Conservation (phyloP, 2,113 vertebrate species). For the Cavia porcellus region DNA sequence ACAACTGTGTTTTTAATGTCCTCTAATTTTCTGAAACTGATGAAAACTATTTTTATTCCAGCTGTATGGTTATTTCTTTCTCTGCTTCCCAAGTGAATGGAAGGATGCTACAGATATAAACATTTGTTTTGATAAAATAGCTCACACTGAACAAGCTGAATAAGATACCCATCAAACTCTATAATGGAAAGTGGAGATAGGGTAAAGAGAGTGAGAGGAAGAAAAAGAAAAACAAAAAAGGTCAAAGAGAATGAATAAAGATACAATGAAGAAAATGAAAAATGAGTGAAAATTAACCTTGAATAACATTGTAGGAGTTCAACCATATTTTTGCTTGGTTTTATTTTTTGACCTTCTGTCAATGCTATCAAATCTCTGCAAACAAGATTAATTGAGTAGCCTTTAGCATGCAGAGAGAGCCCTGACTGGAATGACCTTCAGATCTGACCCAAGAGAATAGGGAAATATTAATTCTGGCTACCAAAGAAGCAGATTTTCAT, state of each 20-base stretch:
- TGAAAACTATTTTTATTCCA: not conserved
- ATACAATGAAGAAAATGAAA: not conserved
- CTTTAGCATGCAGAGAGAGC: slow-evolving; percentile 69
- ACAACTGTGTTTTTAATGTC: not conserved
- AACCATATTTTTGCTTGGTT: slow-evolving; percentile 58
- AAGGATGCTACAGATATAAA: not conserved
- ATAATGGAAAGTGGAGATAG: not conserved
- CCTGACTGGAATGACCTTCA: slow-evolving; percentile 70
- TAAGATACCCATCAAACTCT: not conserved
- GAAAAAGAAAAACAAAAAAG: not conserved
- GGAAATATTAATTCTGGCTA: slow-evolving; percentile 77
- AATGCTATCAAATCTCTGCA: slow-evolving; percentile 74
- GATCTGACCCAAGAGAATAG: slow-evolving; percentile 54
- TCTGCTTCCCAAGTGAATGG: not conserved
- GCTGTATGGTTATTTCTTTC: not conserved
- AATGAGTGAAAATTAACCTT: not conserved
- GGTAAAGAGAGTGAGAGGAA: not conserved
- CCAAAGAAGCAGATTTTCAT: slow-evolving; percentile 68
- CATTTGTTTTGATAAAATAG: not conserved
- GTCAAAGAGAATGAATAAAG: not conserved
- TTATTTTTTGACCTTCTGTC: slow-evolving; percentile 80
- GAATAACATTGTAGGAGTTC: not conserved
- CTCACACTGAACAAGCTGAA: not conserved
- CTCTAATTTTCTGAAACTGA: not conserved
- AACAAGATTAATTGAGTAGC: slow-evolving; percentile 81